Evolutionary conservation across 2,888 invertebrate genomes (phyloP), one percentile per base, ranked within the genome.

Genomic region (Rhyacophila evoluta): DNA sequence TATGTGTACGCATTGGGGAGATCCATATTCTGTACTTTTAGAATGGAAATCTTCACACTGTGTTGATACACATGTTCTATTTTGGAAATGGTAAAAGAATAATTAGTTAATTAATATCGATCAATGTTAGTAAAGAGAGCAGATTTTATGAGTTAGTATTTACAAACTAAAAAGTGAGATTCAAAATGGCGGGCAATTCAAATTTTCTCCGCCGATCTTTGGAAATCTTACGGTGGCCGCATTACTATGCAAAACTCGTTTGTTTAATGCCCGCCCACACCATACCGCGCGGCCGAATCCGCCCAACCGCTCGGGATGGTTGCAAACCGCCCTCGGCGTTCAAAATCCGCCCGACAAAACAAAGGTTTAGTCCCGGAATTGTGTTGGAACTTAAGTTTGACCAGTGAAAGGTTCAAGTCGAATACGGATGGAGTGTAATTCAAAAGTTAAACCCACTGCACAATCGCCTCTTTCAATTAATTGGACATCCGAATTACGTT

Each of bases 201-300:
- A 55, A 55, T 55, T 55, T 55, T 55, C 55, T 8, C 55, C 55
- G 25, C 55, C 55, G 55, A 55, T 55, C 55, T 55, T 55, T 19
- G 55, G 72, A 72, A 72, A 72, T 72, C 25, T 72, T 72, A 37
- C 38, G 72, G 72, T n/a, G n/a, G 72, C 36, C 75, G 71, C 55
- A 79, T 79, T 79, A 75, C 74, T 79, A 79, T 75, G 75, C 78
- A 72, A 75, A 75, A 72, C 78, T 74, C 78, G 74, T 75, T 55
- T 55, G 55, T 55, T 55, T 55, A 55, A 55, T 55, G 55, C 55
- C 55, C 55, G 55, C 55, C 55, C 55, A 55, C 19, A 55, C 55
- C 55, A 25, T 33, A 33, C 4, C 29, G 29, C 19, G 55, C 55
- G 55, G 55, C 55, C 25, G 55, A 15, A 19, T 55, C 55, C 55